Evolutionary conservation across 2,797 vertebrate genomes (phyloP), one percentile per base, ranked within the genome.

Genomic region (Melanotaenia trifasciata): DNA sequence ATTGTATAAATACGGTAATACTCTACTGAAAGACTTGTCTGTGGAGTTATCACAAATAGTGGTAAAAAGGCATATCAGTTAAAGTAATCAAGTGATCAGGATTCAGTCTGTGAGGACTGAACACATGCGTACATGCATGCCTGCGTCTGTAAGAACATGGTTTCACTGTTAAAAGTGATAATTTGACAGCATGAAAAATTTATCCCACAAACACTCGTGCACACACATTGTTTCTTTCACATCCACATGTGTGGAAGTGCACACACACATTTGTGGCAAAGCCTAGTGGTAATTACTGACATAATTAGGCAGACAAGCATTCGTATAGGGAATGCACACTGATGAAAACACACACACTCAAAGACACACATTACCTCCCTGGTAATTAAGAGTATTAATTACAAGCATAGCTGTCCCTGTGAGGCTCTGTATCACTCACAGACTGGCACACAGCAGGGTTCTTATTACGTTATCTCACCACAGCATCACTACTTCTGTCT

Each of bases 301-400:
- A 88, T 93, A 93, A 93, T 94, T 93, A 93, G 87, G 83, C 84
- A 89, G 87, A 91, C 88, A 90, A 85, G 84, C 83, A 73, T 88
- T 91, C 83, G 72, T 86, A 89, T 88, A 89, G 82, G 88, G 88
- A 89, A 88, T 71, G 81, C 80, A 83, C 45, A 70, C 81, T 64
- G 78, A 64, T 76, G 68, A 79, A 87, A 79, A 74, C 70, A 50
- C 68, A 50, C 68, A 35, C 70, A 58, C 64, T 74, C 63, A 38
- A 62, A 76, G 38, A 90, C 77, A 87, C 84, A 89, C 83, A 84
- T 76, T 84, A 83, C 83, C 84, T 87, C 87, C 83, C 83, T 77
- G 84, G 79, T 92, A 93, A 93, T 93, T 93, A 93, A 92, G 89
- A 87, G 91, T 90, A 94, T 94, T 94, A 94, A 93, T 94, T 93